Evolutionary conservation across 2,888 invertebrate species (phyloP), one percentile per base, ranked within the genome.

Genomic region (Microctonus brassicae): DNA sequence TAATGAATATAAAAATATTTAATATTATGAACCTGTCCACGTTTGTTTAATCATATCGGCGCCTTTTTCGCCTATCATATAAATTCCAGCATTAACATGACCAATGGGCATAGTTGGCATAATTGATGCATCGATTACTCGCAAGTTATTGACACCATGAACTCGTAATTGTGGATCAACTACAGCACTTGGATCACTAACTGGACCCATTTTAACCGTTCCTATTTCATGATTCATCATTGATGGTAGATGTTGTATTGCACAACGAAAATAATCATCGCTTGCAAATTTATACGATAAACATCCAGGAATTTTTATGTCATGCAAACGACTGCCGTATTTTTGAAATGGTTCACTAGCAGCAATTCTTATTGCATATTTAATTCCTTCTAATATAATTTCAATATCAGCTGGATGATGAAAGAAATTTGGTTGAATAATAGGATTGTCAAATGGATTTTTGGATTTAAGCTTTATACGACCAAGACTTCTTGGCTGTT

Each of bases 391-490:
- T 11, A 89, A 69, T 24, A 87, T 77, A n/a, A 86, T 83, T 58
- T 87, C 86, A 1, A 87, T 11, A 63, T 87, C 87, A 0, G 81
- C 89, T 4, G 89, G 90, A 81, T 94, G 90, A 0, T 92, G 90
- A 82, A 96, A 91, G 86, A 97, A 98, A 83, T 94, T 94, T 0
- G 95, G 94, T 77, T 95, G 91, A 66, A 96, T 89, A n/a, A 90
- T 88, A 0, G 96, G 95, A 79, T 92, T 91, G 0, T 91, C 90
- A 77, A 90, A 90, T 0, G 95, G 95, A 84, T 95, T 91, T 71
- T 89, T 91, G 11, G 92, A 93, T 80, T 89, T 90, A n/a, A 97
- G 88, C 84, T 89, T 89, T 0, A 94, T 86, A 73, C 91, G 89
- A 0, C 94, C 94, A 76, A 89, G 89, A n/a, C 94, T 94, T 81